A percentile compares a stretch with the other conserved stretches of the same genome.
phyloP scores from a whole-genome alignment of 2,113 vertebrate species.

The Nesogale talazaci region DNA sequence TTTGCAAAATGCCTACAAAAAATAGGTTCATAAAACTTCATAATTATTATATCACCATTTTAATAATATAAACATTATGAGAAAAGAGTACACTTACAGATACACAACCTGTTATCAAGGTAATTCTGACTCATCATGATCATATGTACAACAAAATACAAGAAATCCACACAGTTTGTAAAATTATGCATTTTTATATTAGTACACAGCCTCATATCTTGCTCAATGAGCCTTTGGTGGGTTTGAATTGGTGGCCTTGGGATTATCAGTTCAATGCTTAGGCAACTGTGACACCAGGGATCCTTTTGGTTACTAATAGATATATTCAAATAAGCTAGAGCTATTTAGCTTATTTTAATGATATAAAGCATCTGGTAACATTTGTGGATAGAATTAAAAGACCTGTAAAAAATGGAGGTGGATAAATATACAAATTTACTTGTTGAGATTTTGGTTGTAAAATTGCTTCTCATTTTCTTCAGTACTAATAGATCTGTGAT shows the following conservation, averaged over 20 bases:
- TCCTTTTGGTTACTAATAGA: not conserved
- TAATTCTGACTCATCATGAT: too few relatives aligned
- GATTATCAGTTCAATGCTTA: too few relatives aligned
- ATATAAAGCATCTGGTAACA: not conserved
- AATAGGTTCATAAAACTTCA: not conserved
- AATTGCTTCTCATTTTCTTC: constrained; percentile 66
- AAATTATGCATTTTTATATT: too few relatives aligned
- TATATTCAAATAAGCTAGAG: not conserved
- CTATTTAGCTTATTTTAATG: not conserved
- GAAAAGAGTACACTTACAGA: not conserved
- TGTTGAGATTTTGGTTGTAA: constrained; percentile 65
- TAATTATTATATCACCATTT: not conserved
- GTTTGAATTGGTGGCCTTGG: too few relatives aligned
- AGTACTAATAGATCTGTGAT: constrained; percentile 68
- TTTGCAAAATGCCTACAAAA: not conserved
- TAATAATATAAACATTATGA: not conserved
- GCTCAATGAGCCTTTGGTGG: too few relatives aligned
- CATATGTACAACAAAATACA: too few relatives aligned
- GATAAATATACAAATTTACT: not conserved
- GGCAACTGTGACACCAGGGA: too few relatives aligned
- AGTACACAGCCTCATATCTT: too few relatives aligned
- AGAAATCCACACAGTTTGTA: too few relatives aligned
- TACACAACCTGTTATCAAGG: too few relatives aligned
- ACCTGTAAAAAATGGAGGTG: not conserved
- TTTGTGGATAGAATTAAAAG: not conserved